phyloP scores from a whole-genome alignment of 92 coral and sea anemone genomes.

The Paramuricea clavata region DNA sequence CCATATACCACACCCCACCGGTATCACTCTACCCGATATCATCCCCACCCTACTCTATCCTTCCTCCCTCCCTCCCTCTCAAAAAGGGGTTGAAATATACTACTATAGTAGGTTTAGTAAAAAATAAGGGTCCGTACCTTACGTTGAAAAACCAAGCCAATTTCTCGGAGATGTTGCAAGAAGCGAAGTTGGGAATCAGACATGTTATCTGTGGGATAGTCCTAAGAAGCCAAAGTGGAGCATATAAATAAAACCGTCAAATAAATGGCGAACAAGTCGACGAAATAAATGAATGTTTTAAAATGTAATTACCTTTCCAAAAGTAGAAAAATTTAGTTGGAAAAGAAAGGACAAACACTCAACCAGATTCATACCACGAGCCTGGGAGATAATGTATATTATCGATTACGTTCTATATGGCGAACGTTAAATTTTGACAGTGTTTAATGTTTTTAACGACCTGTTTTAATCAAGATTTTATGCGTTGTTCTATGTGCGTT shows the following conservation, averaged over 20 bases:
- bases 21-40: too few species aligned
- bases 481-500: too few species aligned
- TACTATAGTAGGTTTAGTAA: too few species aligned
- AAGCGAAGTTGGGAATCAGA: conserved; percentile 85
- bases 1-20: too few species aligned
- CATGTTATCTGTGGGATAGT: conserved; percentile 94
- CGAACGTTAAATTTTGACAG: not conserved
- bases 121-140: too few species aligned
- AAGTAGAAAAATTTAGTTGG: conserved; percentile 91
- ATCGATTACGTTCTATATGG: not conserved
- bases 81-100: too few species aligned
- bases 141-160: conserved; percentile 96
- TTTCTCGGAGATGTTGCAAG: conserved; percentile 94
- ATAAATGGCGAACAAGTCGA: not conserved
- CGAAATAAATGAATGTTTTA: not conserved
- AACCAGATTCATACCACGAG: conserved; percentile 94
- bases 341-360: conserved; percentile 94
- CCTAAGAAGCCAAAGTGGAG: conserved; percentile 57
- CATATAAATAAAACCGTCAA: not conserved
- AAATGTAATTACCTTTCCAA: conserved; percentile 84
- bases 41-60: too few species aligned
- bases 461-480: too few species aligned
- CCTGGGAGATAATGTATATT: conserved; percentile 73
- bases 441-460: too few species aligned
- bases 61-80: too few species aligned